These are phyloP conservation scores for Cetonia aurata DNA, from an alignment of 2,888 invertebrate genomes.

Conservation along the genomic window DNA sequence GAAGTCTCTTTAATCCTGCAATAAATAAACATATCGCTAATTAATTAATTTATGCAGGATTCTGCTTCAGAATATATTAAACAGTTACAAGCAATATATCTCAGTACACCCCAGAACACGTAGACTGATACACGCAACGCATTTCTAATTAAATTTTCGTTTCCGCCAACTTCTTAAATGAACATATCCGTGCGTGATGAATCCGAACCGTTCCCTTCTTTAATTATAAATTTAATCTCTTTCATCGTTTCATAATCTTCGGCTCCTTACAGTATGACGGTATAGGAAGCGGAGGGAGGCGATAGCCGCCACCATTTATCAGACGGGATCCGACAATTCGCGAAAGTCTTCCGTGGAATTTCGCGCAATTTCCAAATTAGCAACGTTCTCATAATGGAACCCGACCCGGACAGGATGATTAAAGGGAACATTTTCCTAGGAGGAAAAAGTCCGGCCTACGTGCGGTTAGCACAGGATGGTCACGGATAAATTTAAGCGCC, in stretches of 20 bases:
- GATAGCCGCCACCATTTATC: conserved; percentile 25
- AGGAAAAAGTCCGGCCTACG: conserved; percentile 26
- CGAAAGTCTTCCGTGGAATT: conserved; percentile 16
- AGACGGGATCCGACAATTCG: conserved; percentile 18
- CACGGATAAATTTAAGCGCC: conserved; percentile 27
- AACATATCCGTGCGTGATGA: too few relatives aligned
- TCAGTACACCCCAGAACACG: too few relatives aligned
- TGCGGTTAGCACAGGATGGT: conserved; percentile 13
- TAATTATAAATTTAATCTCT: conserved; percentile 16
- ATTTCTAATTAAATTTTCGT: too few relatives aligned
- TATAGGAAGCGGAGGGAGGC: not conserved
- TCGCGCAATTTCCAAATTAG: conserved; percentile 37
- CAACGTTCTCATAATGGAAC: conserved; percentile 24
- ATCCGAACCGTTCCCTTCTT: too few relatives aligned
- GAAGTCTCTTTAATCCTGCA: too few relatives aligned
- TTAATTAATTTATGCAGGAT: too few relatives aligned
- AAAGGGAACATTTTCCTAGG: conserved; percentile 29
- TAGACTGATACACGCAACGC: too few relatives aligned
- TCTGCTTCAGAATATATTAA: too few relatives aligned
- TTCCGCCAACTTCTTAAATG: too few relatives aligned
- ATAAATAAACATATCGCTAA: too few relatives aligned
- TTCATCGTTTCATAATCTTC: conserved; percentile 16
- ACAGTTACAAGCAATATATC: too few relatives aligned
- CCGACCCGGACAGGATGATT: conserved; percentile 31
- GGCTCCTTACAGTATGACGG: not conserved